phyloP scores from a whole-genome alignment of 1,140 invertebrate genomes.

The Rhyacophila brunnea region DNA sequence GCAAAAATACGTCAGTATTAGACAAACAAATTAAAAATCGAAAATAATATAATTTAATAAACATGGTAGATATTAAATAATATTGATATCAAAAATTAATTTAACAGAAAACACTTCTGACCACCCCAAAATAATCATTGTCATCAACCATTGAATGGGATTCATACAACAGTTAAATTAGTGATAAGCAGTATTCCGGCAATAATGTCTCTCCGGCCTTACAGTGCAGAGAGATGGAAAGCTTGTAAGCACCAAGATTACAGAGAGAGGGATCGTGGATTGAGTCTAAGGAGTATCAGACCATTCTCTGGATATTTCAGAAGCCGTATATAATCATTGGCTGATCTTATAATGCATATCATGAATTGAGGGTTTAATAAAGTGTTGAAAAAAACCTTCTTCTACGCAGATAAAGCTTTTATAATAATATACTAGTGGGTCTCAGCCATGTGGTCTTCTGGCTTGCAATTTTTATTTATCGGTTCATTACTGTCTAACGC shows the following conservation, averaged over 20 bases:
- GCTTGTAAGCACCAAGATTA: conserved; percentile 45
- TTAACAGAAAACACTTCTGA: too few relatives aligned
- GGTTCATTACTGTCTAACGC: too few relatives aligned
- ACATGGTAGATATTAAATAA: too few relatives aligned
- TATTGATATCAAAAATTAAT: too few relatives aligned
- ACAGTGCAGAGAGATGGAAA: conserved; percentile 42
- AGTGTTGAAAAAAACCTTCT: too few relatives aligned
- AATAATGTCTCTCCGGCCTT: conserved; percentile 43
- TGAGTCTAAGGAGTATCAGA: conserved; percentile 39
- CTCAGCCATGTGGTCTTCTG: too few relatives aligned
- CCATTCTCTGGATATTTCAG: conserved; percentile 37
- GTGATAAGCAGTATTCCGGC: conserved; percentile 1
- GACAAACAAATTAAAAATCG: background rate
- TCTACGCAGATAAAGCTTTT: too few relatives aligned
- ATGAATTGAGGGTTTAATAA: too few relatives aligned
- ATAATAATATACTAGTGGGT: too few relatives aligned
- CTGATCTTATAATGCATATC: too few relatives aligned
- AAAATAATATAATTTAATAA: background rate
- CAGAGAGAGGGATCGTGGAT: conserved; percentile 43
- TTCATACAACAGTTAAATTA: conserved; percentile 5
- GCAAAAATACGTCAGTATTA: background rate
- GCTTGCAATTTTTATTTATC: too few relatives aligned
- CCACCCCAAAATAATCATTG: background rate
- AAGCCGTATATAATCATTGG: conserved; percentile 49
- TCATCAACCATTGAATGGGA: conserved; percentile 20